Evolutionary conservation across 2,888 invertebrate species (phyloP).

Genomic region (Cheilosia scutellata): DNA sequence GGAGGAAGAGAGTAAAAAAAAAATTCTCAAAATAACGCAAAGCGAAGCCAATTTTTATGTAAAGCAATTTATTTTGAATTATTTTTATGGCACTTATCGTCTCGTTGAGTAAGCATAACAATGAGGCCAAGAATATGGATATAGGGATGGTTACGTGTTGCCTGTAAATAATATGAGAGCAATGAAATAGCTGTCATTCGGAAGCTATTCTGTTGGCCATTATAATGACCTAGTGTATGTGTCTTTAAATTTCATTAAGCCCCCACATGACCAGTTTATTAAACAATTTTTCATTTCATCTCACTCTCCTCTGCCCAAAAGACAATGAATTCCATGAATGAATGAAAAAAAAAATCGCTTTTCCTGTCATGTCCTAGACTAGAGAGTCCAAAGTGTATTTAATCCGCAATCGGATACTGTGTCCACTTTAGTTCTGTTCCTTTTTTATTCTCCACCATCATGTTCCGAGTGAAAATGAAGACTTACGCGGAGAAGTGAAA

Average conservation of each 20-base stretch:
- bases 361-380: conserved; percentile 38
- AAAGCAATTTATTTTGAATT: conserved; percentile 84
- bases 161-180: conserved; percentile 48
- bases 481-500: conserved; percentile 33
- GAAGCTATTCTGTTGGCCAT: background rate
- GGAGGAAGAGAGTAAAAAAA: background rate
- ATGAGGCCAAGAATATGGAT: conserved; percentile 62
- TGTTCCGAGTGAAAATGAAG: conserved; percentile 54
- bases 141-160: background rate
- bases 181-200: conserved; percentile 1
- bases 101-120: conserved; percentile 79
- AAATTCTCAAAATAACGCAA: conserved; percentile 40
- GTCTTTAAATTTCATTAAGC: conserved; percentile 6
- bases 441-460: conserved; percentile 1
- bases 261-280: conserved; percentile 7
- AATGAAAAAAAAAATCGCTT: conserved; percentile 11
- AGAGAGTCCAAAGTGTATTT: conserved; percentile 39
- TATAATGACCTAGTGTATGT: too few relatives aligned
- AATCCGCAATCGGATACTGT: conserved; percentile 60
- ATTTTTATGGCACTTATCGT: conserved; percentile 84
- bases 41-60: conserved; percentile 81
- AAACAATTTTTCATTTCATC: conserved; percentile 11
- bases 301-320: background rate
- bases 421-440: conserved; percentile 35
- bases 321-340: background rate